Evolutionary conservation across 2,888 invertebrate species (phyloP), one percentile per base, ranked within the genome.

Genomic region (Bembecia ichneumoniformis): DNA sequence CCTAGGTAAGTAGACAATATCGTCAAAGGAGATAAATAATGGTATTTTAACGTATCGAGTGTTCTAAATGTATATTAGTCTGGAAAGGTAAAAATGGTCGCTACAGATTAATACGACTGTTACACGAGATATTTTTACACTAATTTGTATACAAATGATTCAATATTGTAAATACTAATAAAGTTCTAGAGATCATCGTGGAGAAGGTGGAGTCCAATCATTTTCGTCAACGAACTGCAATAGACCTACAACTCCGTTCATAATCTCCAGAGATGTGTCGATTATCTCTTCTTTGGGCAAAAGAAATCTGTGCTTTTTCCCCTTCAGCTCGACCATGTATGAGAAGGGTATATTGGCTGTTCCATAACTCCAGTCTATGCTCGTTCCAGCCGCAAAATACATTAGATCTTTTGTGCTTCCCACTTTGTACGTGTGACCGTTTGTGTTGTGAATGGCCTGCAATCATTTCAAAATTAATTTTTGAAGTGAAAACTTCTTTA

Each of bases 351-450:
- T 78, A 46, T 72, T 73, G 3, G 75, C 74, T 3, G 68, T 67
- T 0, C 65, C 83, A 54, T 86, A 86, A 47, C 79, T 80, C 86
- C 86, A 87, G 51, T 87, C 86, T 0, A 65, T 67, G 58, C 86
- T 84, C 46, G 73, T 83, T 0, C 86, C 86, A 0, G 77, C 55
- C 1, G 86, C 74, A 56, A 72, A 87, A 63, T 86, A 87, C 86
- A 87, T 86, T 4, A 87, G 68, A 52, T 87, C 86, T 43, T 81
- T 86, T 0, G 86, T 84, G 53, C 84, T 81, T 14, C 86, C 86
- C 0, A 86, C 86, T 66, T 77, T 82, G 68, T 83, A 86, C 0
- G 73, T 83, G 52, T 70, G 74, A 1, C 79, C 79, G 47, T 62
- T 77, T n/a, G 64, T 59, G 7, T 63, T 57, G 52, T 68, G 56